These are phyloP conservation scores for Ennomos quercinarius DNA, from an alignment of 2,888 invertebrate genomes.

Conservation along the genomic window DNA sequence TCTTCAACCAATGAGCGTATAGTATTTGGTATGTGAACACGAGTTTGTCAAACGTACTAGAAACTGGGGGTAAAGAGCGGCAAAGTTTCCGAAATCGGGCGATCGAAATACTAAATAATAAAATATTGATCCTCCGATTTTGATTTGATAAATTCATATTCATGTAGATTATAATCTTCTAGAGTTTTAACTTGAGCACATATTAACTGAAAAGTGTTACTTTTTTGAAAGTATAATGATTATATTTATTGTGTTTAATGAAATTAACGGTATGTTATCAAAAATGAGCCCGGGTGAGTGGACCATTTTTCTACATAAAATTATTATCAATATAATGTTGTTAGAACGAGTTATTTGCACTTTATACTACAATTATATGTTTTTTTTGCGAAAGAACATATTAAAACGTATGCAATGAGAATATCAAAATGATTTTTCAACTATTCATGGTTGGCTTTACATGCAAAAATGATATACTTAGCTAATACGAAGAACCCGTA, in stretches of 20 bases:
- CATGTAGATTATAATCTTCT: not conserved
- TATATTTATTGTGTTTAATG: not conserved
- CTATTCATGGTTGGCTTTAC: slow-evolving; percentile 7
- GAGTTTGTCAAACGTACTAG: too few relatives aligned
- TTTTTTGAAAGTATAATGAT: too few relatives aligned
- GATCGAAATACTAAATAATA: slow-evolving; percentile 46
- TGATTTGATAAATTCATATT: slow-evolving; percentile 27
- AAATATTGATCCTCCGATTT: slow-evolving; percentile 60
- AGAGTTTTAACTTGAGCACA: too few relatives aligned
- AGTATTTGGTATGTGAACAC: too few relatives aligned
- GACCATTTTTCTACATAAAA: slow-evolving; percentile 10
- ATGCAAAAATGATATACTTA: not conserved
- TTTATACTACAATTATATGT: not conserved
- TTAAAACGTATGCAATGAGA: not conserved
- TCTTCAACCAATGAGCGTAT: too few relatives aligned
- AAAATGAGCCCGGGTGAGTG: not conserved
- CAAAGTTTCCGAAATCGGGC: slow-evolving; percentile 52
- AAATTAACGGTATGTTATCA: not conserved
- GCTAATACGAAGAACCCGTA: slow-evolving; percentile 7
- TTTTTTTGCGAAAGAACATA: too few relatives aligned
- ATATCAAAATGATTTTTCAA: slow-evolving; percentile 9
- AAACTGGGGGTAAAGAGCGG: too few relatives aligned
- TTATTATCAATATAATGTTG: slow-evolving; percentile 8
- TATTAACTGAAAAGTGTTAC: too few relatives aligned
- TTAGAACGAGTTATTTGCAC: slow-evolving; percentile 8